phyloP scores from a whole-genome alignment of 2,888 invertebrate species.

The Agrochola circellaris region DNA sequence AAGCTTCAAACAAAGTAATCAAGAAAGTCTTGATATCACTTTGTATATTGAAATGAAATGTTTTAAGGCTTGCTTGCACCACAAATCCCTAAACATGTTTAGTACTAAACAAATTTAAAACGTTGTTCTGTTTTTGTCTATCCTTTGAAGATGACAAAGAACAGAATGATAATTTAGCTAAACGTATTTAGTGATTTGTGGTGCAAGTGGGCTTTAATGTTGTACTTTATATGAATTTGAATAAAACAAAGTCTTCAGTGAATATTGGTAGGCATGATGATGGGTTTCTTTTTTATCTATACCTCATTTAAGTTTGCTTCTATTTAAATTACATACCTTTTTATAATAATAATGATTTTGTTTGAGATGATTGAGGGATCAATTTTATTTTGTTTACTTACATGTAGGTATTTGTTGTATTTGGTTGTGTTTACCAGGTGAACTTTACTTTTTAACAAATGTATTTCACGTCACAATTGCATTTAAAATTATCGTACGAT shows the following conservation, averaged over 20 bases:
- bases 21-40: not conserved
- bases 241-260: not conserved
- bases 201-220: not conserved
- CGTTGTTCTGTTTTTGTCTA: not conserved
- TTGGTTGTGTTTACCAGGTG: conserved; percentile 44
- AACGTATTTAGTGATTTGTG: not conserved
- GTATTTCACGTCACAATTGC: conserved; percentile 32
- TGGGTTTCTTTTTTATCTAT: not conserved
- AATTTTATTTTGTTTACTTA: conserved; percentile 45
- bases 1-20: not conserved
- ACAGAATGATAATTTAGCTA: not conserved
- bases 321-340: conserved; percentile 11
- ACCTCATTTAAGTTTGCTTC: conserved; percentile 4
- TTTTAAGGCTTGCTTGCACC: not conserved
- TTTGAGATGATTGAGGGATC: conserved; percentile 15
- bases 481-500: conserved; percentile 32
- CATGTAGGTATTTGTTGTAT: conserved; percentile 34
- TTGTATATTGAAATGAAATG: not conserved
- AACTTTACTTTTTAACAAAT: conserved; percentile 34
- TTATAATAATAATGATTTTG: conserved; percentile 2
- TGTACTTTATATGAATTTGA: not conserved
- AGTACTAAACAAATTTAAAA: not conserved
- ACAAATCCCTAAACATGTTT: not conserved
- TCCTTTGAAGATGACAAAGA: not conserved
- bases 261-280: conserved; percentile 1